Conservation (phyloP, 1,140 invertebrate genomes). For the Platorchestia sp. region DNA sequence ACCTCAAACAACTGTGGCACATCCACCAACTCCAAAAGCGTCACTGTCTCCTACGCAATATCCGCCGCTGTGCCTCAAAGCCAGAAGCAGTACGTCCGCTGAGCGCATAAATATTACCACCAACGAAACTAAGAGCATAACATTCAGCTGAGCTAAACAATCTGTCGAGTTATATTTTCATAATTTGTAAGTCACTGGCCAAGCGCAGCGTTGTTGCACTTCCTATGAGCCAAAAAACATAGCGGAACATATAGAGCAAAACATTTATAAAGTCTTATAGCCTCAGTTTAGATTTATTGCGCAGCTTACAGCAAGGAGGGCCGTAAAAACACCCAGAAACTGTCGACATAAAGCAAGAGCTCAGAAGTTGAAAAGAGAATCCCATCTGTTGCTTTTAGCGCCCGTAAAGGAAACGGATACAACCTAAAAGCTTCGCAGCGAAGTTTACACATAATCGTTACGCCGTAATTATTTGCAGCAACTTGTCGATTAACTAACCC, state of each 20-base stretch:
- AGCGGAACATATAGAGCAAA: background rate
- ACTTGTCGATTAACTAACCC: no score
- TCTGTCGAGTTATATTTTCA: background rate
- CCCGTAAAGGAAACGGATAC: background rate
- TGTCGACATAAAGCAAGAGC: background rate
- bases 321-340: background rate
- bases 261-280: background rate
- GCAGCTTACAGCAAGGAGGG: background rate
- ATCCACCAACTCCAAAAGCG: no score
- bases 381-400: no score
- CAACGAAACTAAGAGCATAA: background rate
- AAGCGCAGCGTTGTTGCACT: background rate
- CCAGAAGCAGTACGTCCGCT: no score
- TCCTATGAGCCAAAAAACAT: background rate
- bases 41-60: no score
- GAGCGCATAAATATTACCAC: background rate
- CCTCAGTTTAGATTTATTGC: background rate
- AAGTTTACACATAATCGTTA: background rate
- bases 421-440: background rate
- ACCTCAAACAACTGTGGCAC: no score
- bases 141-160: background rate
- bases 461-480: background rate
- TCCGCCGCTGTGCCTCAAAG: no score
- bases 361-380: background rate
- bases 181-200: background rate